Percentiles rank a stretch among this genome's conserved stretches.
Evolutionary conservation across 2,888 invertebrate species (phyloP).

Genomic region (Argynnis bischoffii): DNA sequence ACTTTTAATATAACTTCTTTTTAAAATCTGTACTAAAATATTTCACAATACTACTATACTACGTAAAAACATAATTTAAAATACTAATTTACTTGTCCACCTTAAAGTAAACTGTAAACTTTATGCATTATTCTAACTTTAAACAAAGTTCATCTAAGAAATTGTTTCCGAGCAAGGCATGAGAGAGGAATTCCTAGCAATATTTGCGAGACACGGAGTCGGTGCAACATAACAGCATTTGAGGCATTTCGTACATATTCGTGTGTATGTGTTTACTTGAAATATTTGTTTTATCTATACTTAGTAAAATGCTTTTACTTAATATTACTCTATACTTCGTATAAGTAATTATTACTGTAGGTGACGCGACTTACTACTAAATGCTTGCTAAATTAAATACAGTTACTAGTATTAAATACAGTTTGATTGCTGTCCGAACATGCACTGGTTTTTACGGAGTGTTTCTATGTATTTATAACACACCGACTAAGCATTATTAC

Average conservation of each 20-base stretch:
- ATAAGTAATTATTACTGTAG: too few relatives aligned
- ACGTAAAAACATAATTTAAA: constrained; percentile 2
- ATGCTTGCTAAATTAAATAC: too few relatives aligned
- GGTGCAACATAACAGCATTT: constrained; percentile 10
- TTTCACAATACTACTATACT: too few relatives aligned
- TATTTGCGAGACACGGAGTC: constrained; percentile 3
- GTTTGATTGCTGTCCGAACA: too few relatives aligned
- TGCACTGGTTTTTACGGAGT: too few relatives aligned
- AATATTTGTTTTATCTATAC: not conserved
- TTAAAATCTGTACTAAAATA: too few relatives aligned
- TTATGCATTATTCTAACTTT: constrained; percentile 8
- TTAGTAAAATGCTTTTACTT: not conserved
- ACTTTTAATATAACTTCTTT: too few relatives aligned
- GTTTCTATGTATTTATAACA: too few relatives aligned
- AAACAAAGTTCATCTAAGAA: constrained; percentile 16
- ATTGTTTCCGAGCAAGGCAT: constrained; percentile 7
- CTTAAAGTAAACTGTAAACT: constrained; percentile 5
- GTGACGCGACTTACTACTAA: too few relatives aligned
- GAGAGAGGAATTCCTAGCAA: constrained; percentile 7
- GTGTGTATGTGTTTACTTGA: not conserved
- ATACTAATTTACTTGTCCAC: constrained; percentile 13
- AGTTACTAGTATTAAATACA: too few relatives aligned
- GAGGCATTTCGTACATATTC: constrained; percentile 4
- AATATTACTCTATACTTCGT: not conserved
- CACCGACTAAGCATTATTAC: too few relatives aligned